Evolutionary conservation across 1,140 invertebrate genomes (phyloP), one percentile per base, ranked within the genome.

Genomic region (Notospermus geniculatus): DNA sequence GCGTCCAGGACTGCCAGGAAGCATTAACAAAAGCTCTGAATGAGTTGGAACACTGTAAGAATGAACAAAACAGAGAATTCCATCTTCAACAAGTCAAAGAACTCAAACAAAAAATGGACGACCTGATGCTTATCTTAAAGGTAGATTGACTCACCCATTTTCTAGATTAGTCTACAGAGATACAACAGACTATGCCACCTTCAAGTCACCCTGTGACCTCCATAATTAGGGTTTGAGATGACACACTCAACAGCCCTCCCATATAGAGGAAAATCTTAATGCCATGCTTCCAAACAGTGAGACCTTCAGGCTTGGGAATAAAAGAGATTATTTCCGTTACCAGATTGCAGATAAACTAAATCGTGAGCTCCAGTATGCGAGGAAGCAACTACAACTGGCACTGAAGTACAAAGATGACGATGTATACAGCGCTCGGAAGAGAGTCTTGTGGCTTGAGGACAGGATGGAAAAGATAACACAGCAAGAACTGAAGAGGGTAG

Each of bases 401-500:
- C 52, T 77, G 9, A 63, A 74, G 27, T 64, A 66, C 53, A 66
- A 70, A 17, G 56, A 59, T 22, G 73, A 75, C 7, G 66, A 72
- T 60, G 73, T 79, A 25, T 73, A 70, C 57, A 65, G 60, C 22
- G 69, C 71, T 23, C 58, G 78, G 19, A 78, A 77, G 59, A 57
- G 78, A 39, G 75, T 80, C 5, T 72, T 70, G 57, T 80, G 76
- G 78, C 54, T 80, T 19, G 78, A 80, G 57, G 73, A 75, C 54
- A 69, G 71, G 27, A 77, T 80, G 71, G 76, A 73, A 19, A 57
- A 68, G 52, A 62, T 80, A 9, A 43, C 57, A 27, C n/a, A 13
- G 5, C 25, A 45, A 7, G 27, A 29, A 46, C 13, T 13, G 2
- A 1, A 25, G 36, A 28, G 50, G 17, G 58, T 59, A 57, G 5